Evolutionary conservation across 2,797 vertebrate species (phyloP), one percentile per base, ranked within the genome.

Genomic region (Toxotes lorentzi): DNA sequence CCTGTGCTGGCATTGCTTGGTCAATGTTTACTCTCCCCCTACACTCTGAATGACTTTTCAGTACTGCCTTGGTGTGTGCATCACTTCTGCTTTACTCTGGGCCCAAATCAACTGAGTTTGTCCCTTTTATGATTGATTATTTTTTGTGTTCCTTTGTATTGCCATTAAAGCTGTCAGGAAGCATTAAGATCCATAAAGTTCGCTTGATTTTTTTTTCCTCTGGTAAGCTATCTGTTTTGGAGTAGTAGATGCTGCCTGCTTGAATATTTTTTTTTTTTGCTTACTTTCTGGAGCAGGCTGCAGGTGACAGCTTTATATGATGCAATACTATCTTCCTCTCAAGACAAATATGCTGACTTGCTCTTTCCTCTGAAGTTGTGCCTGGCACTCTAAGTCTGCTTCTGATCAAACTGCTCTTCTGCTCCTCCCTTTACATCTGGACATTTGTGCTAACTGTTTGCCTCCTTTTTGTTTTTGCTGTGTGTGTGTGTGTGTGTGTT

Each of bases 51-150:
- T 95, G 91, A 93, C 85, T 88, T 90, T 85, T 85, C 88, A 93
- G 83, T 86, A 76, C 89, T 89, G 84, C 89, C 84, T 91, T 92
- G 88, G 87, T 92, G 83, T 90, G 91, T 90, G 86, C 89, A 91
- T 93, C 92, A 94, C 94, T 94, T 94, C 91, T 94, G 94, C 94
- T 93, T 94, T 85, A 89, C 82, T 92, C 82, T 92, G 86, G 91
- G 79, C 92, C 93, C 84, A 73, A 91, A 91, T 91, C 79, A 83
- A 81, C 83, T 90, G 88, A 78, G 64, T 79, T 88, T 89, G 67
- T 66, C 83, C 80, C 43, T 86, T 81, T 76, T 86, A 68, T 76
- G 60, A 87, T 75, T 89, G 78, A 78, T 92, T 89, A 76, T 87
- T 87, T 84, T 83, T 17, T 78, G 76, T 86, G 60, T 89, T 88